Evolutionary conservation across 2,888 invertebrate species (phyloP).

Genomic region (Athalia circularis): DNA sequence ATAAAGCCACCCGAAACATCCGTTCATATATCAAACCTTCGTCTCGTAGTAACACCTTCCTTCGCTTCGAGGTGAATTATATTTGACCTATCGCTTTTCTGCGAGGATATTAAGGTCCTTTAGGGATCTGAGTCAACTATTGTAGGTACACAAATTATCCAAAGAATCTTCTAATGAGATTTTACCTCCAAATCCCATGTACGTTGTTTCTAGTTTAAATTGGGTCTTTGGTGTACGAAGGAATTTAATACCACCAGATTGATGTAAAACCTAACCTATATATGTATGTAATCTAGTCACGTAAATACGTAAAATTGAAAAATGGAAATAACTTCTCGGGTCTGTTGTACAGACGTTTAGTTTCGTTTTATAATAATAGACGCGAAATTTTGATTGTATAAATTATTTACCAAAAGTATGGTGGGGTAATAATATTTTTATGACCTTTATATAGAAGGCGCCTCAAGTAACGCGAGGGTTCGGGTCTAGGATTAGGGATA

Average conservation of each 20-base stretch:
- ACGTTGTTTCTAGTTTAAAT: no score
- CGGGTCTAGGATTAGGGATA: not conserved
- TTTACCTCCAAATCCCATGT: no score
- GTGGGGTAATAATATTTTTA: conserved; percentile 34
- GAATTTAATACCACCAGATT: no score
- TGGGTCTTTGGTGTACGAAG: no score
- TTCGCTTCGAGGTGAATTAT: conserved; percentile 17
- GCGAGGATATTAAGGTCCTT: not conserved
- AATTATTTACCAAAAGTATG: not conserved
- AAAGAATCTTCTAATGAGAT: no score
- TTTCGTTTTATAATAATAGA: not conserved
- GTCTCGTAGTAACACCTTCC: conserved; percentile 15
- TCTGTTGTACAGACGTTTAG: no score
- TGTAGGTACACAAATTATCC: not conserved
- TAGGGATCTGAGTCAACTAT: not conserved
- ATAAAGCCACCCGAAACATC: not conserved
- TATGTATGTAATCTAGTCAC: no score
- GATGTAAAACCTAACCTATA: no score
- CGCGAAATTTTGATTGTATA: not conserved
- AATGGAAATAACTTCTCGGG: no score
- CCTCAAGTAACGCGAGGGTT: conserved; percentile 19
- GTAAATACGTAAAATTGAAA: no score
- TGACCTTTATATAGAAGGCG: not conserved
- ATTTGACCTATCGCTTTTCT: not conserved
- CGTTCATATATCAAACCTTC: conserved; percentile 1